These are phyloP conservation scores for Dissostichus mawsoni DNA, from an alignment of 2,113 vertebrate genomes.

Conservation along the genomic window DNA sequence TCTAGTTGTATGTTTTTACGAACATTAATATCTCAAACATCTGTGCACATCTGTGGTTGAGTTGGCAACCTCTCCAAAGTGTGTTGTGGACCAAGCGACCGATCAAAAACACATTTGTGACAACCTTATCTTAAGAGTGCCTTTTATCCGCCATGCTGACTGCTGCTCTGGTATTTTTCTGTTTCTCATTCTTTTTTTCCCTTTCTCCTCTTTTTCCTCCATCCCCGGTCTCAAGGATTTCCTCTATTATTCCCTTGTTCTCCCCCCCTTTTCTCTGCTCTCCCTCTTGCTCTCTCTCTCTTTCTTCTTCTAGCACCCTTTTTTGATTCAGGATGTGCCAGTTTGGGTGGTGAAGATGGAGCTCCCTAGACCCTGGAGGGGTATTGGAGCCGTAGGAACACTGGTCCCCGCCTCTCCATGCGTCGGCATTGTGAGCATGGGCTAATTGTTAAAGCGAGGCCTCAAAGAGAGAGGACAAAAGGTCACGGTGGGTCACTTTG, in stretches of 20 bases:
- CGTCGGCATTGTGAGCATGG: conserved; percentile 79
- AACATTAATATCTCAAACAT: conserved; percentile 75
- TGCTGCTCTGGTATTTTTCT: conserved; percentile 83
- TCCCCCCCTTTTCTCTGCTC: conserved; percentile 48
- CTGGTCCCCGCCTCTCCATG: conserved; percentile 76
- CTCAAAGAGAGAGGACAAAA: conserved; percentile 85
- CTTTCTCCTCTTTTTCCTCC: conserved; percentile 61
- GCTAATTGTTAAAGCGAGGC: conserved; percentile 82
- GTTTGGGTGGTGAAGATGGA: conserved; percentile 69
- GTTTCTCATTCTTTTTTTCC: conserved; percentile 70
- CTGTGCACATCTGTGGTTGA: conserved; percentile 67
- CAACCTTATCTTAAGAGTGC: conserved; percentile 77
- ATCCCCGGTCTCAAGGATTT: conserved; percentile 66
- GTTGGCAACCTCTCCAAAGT: conserved; percentile 73
- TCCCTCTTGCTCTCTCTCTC: conserved; percentile 40
- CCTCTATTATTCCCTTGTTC: conserved; percentile 69
- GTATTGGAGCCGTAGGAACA: conserved; percentile 73
- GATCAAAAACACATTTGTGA: conserved; percentile 78
- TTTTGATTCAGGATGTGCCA: conserved; percentile 80
- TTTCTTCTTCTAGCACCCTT: conserved; percentile 66
- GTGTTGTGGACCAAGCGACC: conserved; percentile 60
- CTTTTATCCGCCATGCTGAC: conserved; percentile 79
- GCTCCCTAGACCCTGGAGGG: conserved; percentile 70
- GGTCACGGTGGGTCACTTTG: conserved; percentile 84
- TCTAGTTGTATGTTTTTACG: conserved; percentile 36